These are phyloP conservation scores for Torymus tubicola DNA, from an alignment of 2,888 invertebrate species.

Conservation along the genomic window DNA sequence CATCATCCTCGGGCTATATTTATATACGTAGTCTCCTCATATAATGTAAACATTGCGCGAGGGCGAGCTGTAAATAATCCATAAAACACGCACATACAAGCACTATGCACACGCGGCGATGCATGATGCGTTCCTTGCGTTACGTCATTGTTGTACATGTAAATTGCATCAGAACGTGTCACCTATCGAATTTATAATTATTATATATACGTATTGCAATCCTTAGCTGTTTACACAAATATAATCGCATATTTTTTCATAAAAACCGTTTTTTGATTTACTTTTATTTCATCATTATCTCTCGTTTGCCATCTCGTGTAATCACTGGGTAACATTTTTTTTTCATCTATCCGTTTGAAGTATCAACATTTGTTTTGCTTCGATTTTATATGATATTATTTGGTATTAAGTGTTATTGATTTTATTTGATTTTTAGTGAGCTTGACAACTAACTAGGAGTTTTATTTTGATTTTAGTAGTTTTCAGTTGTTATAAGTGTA, in stretches of 20 bases:
- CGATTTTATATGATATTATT: neutral
- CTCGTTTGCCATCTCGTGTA: neutral
- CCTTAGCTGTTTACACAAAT: conserved; percentile 48
- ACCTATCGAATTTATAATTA: conserved; percentile 38
- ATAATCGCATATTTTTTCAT: conserved; percentile 52
- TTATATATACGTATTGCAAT: conserved; percentile 36
- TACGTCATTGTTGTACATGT: neutral
- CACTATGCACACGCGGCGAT: conserved; percentile 26
- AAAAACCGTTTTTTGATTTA: conserved; percentile 23
- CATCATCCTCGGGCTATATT: neutral
- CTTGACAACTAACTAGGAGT: conserved; percentile 13
- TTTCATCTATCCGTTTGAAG: neutral
- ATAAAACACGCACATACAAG: neutral
- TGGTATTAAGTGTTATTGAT: neutral
- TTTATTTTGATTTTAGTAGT: neutral
- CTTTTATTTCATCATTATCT: conserved; percentile 25
- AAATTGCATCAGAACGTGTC: conserved; percentile 10
- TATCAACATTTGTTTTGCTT: neutral
- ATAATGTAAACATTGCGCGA: neutral
- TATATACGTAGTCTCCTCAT: too few relatives aligned
- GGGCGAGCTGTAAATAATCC: conserved; percentile 5
- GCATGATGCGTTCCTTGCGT: too few relatives aligned
- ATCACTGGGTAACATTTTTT: conserved; percentile 4
- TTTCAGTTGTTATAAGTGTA: neutral
- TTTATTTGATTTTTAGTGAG: neutral